Base-by-base conservation (phyloP, 92 coral and sea anemone genomes). In the Palythoa grandiflora region DNA sequence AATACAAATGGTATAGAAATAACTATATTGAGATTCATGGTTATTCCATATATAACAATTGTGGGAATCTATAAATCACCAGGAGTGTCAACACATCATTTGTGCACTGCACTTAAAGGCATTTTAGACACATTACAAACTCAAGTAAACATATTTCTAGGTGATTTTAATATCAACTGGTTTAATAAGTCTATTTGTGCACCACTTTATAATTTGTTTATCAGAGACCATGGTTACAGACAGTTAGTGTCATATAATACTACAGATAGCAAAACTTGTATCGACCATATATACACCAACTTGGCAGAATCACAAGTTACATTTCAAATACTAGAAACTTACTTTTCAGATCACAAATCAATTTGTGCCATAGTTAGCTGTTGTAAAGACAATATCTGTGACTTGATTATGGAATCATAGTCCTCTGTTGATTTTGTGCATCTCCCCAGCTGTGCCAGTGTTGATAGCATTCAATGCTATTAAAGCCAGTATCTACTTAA, bases 171-270 rank as follows among this genome's bases (percentile, higher is more conserved):
- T 57, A 57, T 57, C 65, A 57, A 57, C 65, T 57, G 65, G 65
- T 57, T 57, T 57, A 57, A 57, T 57, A 16, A 57, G 65, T 57
- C 70, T 61, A 61, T 61, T 61, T 61, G 70, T 61, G 70, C 70
- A 61, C 70, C 70, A 61, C 70, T 61, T 61, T 61, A 61, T 61
- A 61, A 61, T 61, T 61, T 61, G 70, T 61, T 61, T 61, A 61
- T 61, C 70, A 61, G 74, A 70, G 74, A 68, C 74, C 74, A 70
- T 70, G 47, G 47, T 70, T 70, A 70, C 47, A 70, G 74, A 70
- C 74, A 70, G 47, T 38, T 70, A 28, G 74, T 70, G 39, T 70
- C 74, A 70, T 70, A 61, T 61, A 16, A 61, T 61, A 61, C 68
- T 61, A 61, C 68, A 61, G 68, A 61, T 61, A 61, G 36, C 68